Percentiles rank a stretch among this genome's conserved stretches.
These are phyloP conservation scores for Drymonia ruficornis DNA, from an alignment of 2,888 invertebrate genomes.

Conservation along the genomic window DNA sequence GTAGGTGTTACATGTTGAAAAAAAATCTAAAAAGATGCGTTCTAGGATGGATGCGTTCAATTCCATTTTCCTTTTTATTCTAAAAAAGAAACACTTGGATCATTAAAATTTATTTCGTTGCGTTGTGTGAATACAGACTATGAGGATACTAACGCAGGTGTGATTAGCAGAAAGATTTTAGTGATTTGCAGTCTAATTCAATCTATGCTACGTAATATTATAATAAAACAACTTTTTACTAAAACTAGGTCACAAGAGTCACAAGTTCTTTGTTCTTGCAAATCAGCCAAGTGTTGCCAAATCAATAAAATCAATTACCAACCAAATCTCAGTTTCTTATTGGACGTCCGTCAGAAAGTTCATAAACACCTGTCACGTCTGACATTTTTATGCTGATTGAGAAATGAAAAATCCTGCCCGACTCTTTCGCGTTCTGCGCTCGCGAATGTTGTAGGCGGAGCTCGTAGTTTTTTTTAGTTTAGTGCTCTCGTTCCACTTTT, in stretches of 20 bases:
- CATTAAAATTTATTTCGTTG: too few species aligned
- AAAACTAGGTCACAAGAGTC: too few species aligned
- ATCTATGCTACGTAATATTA: too few species aligned
- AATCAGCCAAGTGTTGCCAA: conserved; percentile 38
- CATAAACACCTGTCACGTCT: conserved; percentile 58
- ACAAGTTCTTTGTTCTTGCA: conserved; percentile 4
- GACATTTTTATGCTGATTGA: conserved; percentile 17
- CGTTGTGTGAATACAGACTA: too few species aligned
- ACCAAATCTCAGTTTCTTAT: conserved; percentile 49
- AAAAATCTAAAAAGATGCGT: conserved; percentile 8
- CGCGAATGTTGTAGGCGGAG: conserved; percentile 73
- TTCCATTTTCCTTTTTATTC: neutral
- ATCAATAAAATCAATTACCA: conserved; percentile 29
- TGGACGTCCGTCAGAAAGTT: conserved; percentile 49
- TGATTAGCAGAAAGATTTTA: too few species aligned
- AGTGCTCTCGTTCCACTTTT: conserved; percentile 82
- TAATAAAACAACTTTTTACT: too few species aligned
- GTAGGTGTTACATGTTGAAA: conserved; percentile 12
- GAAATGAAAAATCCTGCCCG: conserved; percentile 17
- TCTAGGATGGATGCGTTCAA: neutral
- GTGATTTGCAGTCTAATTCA: too few species aligned
- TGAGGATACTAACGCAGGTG: too few species aligned
- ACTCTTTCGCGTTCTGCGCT: conserved; percentile 54
- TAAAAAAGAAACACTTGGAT: neutral
- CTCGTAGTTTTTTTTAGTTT: conserved; percentile 62